Conservation (phyloP, 1,140 invertebrate species). For the Archivesica marissinica region DNA sequence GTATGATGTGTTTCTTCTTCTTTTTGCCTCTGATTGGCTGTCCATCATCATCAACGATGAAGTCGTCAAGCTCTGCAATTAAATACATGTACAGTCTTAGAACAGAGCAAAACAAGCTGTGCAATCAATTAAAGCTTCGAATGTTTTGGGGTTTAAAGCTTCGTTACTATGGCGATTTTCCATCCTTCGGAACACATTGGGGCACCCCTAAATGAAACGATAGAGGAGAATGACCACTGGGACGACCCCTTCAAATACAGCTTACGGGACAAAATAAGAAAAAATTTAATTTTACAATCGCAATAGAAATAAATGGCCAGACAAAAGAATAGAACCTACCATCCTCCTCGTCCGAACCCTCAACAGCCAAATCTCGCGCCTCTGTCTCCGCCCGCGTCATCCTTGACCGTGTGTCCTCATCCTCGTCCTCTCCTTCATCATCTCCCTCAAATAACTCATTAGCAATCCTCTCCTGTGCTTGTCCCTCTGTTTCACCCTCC, state of each 20-base stretch:
- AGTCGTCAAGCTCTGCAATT: slow-evolving; percentile 93
- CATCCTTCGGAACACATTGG: no score
- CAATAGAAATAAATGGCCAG: no score
- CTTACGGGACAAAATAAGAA: no score
- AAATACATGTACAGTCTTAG: background rate
- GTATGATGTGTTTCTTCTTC: slow-evolving; percentile 90
- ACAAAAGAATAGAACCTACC: slow-evolving; percentile 55
- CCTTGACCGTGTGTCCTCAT: slow-evolving; percentile 87
- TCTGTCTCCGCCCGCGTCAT: slow-evolving; percentile 66
- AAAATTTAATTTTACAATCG: no score
- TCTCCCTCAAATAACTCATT: slow-evolving; percentile 92
- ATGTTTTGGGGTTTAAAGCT: no score
- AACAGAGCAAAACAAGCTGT: no score
- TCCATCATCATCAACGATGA: slow-evolving; percentile 98
- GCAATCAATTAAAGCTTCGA: no score
- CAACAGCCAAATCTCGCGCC: slow-evolving; percentile 83
- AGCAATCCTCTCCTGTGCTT: slow-evolving; percentile 90
- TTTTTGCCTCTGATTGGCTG: slow-evolving; percentile 94
- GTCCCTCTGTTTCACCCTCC: slow-evolving; percentile 92
- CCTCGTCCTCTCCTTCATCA: slow-evolving; percentile 90
- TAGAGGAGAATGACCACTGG: no score
- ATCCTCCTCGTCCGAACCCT: slow-evolving; percentile 82
- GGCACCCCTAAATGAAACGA: no score
- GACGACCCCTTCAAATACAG: no score
- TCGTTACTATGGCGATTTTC: no score